Conservation (phyloP, 1,140 invertebrate genomes). For the Leptoteleia sp. region DNA sequence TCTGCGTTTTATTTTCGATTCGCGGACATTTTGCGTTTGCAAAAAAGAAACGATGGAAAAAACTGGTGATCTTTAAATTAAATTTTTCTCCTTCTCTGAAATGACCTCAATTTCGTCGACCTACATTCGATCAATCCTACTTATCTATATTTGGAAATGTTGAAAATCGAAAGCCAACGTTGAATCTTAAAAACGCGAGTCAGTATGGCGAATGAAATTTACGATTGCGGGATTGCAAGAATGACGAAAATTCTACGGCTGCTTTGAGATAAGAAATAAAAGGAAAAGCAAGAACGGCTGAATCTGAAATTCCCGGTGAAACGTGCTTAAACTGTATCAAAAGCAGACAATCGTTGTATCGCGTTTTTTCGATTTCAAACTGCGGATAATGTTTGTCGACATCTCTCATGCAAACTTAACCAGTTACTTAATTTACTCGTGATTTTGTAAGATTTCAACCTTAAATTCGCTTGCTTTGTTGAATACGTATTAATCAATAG, state of each 20-base stretch:
- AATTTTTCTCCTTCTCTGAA: conserved; percentile 51
- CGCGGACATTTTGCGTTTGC: background rate
- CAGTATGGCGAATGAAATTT: conserved; percentile 22
- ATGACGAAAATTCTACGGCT: conserved; percentile 7
- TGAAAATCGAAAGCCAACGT: conserved; percentile 42
- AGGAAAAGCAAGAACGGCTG: background rate
- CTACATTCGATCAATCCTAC: conserved; percentile 50
- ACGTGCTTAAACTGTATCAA: too few relatives aligned
- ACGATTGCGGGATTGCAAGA: conserved; percentile 4
- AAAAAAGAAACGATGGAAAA: conserved; percentile 8
- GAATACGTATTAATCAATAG: too few relatives aligned
- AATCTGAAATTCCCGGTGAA: too few relatives aligned
- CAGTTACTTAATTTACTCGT: too few relatives aligned
- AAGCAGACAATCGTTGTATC: too few relatives aligned
- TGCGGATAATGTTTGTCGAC: too few relatives aligned
- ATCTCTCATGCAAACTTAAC: too few relatives aligned
- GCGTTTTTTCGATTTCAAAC: too few relatives aligned
- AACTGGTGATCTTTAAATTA: conserved; percentile 46
- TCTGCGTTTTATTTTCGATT: background rate
- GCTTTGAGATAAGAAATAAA: background rate
- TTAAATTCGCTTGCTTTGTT: too few relatives aligned
- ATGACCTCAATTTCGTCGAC: conserved; percentile 54
- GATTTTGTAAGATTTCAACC: too few relatives aligned
- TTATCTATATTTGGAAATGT: conserved; percentile 49
- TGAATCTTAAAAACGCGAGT: conserved; percentile 37